Evolutionary conservation across 2,113 vertebrate species (phyloP).

Genomic region (Hassar affinis): DNA sequence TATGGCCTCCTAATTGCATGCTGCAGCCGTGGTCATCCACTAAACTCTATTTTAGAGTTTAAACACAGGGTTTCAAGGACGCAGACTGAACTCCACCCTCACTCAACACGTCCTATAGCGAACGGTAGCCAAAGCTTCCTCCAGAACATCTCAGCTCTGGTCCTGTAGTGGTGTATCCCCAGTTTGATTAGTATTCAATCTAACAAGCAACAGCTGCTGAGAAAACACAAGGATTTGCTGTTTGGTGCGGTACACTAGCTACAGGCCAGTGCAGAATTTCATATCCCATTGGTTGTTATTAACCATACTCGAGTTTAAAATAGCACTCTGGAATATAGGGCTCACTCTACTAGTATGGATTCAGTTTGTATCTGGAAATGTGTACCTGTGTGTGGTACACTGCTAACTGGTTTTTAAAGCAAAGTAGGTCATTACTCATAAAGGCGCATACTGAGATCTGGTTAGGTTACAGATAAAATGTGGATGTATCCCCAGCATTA

Average conservation of each 20-base stretch:
- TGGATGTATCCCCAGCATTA: background rate
- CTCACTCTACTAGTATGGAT: background rate
- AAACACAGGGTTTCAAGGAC: conserved; percentile 57
- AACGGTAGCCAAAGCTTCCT: conserved; percentile 25
- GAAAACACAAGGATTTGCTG: background rate
- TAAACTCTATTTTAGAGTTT: conserved; percentile 58
- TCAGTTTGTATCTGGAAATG: background rate
- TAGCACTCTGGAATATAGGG: background rate
- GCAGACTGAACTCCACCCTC: conserved; percentile 56
- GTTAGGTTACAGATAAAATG: background rate
- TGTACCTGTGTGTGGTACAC: background rate
- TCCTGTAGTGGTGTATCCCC: background rate
- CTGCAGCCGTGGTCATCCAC: conserved; percentile 45
- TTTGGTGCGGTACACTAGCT: background rate
- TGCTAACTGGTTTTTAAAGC: background rate
- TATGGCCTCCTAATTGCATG: conserved; percentile 54
- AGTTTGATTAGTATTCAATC: background rate
- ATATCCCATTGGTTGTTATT: background rate
- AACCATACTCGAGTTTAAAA: background rate
- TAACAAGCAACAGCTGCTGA: background rate
- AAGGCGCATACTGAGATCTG: background rate
- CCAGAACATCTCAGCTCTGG: background rate
- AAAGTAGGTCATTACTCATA: background rate
- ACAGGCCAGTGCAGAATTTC: background rate
- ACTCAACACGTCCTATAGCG: conserved; percentile 51